Conservation (phyloP, 2,888 invertebrate genomes). For the Rhagonycha fulva region DNA sequence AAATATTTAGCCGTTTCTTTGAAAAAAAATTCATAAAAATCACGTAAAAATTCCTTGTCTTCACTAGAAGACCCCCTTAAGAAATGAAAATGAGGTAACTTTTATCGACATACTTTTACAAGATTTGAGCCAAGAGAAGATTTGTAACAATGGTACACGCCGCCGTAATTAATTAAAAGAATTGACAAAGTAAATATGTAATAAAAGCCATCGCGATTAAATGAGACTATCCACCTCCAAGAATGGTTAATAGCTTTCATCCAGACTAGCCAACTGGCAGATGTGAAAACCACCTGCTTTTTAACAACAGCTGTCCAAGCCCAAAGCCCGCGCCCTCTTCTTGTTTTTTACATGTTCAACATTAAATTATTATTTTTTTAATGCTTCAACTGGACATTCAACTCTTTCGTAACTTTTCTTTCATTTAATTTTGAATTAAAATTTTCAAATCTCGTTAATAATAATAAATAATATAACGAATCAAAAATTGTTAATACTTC, state of each 20-base stretch:
- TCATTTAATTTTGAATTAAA: background rate
- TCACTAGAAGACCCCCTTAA: no score
- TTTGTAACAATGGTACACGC: background rate
- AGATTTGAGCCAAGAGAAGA: background rate
- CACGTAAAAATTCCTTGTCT: no score
- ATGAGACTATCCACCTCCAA: constrained; percentile 19
- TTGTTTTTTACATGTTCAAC: constrained; percentile 26
- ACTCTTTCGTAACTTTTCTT: constrained; percentile 11
- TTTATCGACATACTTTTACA: background rate
- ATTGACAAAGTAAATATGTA: background rate
- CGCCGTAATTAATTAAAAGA: background rate
- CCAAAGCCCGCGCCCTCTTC: constrained; percentile 37
- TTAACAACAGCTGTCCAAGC: constrained; percentile 44
- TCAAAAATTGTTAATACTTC: background rate
- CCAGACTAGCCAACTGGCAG: constrained; percentile 36
- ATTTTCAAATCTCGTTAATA: no score
- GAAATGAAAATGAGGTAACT: background rate
- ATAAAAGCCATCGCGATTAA: constrained; percentile 5
- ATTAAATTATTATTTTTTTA: constrained; percentile 16
- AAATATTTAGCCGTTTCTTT: no score
- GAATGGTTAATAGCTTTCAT: constrained; percentile 24
- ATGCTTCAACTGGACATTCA: constrained; percentile 23
- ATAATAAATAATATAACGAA: background rate
- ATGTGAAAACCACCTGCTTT: constrained; percentile 45
- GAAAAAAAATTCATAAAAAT: no score